These are phyloP conservation scores for Torymus tubicola DNA, from an alignment of 2,888 invertebrate species.

Conservation along the genomic window DNA sequence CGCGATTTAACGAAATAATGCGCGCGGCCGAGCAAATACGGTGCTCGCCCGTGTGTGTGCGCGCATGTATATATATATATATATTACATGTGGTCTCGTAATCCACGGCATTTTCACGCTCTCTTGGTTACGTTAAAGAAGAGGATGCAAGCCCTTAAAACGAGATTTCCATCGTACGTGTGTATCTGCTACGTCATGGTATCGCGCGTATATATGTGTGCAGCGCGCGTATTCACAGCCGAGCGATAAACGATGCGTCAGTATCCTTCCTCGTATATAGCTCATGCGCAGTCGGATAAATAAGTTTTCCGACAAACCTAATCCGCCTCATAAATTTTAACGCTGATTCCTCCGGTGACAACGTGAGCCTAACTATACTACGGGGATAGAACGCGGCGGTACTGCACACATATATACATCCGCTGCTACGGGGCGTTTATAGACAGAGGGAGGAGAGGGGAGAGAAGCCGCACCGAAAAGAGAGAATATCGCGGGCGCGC, in stretches of 20 bases:
- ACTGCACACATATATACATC: conserved; percentile 6
- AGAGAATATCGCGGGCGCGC: conserved; percentile 8
- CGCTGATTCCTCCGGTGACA: conserved; percentile 54
- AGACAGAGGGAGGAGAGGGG: background rate
- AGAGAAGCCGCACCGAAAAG: background rate
- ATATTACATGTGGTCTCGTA: no score
- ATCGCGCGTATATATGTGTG: no score
- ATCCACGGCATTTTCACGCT: no score
- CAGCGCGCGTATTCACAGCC: background rate
- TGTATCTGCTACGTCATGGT: no score
- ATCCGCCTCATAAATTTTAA: conserved; percentile 56
- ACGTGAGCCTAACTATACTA: conserved; percentile 23
- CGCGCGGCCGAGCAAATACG: no score
- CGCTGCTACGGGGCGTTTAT: conserved; percentile 1
- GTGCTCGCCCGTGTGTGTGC: no score
- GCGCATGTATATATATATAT: no score
- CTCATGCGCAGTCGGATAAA: conserved; percentile 52
- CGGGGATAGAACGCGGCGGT: background rate
- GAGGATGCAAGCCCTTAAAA: conserved; percentile 46
- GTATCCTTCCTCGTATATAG: conserved; percentile 48
- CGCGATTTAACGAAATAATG: no score
- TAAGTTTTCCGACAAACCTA: conserved; percentile 56
- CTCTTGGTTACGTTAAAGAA: conserved; percentile 26
- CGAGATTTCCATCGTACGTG: conserved; percentile 41
- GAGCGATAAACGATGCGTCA: conserved; percentile 58